phyloP scores from a whole-genome alignment of 2,888 invertebrate species.

The Apamea crenata region DNA sequence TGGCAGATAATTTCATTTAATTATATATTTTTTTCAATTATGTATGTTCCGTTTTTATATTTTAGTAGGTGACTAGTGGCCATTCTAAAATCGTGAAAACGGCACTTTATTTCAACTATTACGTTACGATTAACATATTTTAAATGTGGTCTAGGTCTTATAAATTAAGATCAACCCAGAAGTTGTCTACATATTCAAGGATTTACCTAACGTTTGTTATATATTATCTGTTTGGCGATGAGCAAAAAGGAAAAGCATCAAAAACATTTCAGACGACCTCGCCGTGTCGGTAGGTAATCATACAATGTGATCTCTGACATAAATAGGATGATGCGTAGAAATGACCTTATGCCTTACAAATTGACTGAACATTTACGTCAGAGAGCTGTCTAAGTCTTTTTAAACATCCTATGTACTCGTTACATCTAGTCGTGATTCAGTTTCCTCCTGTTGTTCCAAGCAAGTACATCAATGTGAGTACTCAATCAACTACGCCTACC shows the following conservation, averaged over 20 bases:
- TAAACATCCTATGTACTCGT: neutral
- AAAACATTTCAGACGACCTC: slow-evolving; percentile 42
- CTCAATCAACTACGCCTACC: neutral
- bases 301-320: slow-evolving; percentile 48
- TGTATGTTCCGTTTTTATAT: neutral
- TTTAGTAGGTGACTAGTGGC: neutral
- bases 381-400: neutral
- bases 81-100: neutral
- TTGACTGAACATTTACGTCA: slow-evolving; percentile 26
- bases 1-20: neutral
- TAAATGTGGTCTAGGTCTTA: neutral
- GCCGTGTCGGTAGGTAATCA: slow-evolving; percentile 36
- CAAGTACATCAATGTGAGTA: neutral
- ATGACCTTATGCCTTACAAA: slow-evolving; percentile 41
- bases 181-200: neutral
- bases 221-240: neutral
- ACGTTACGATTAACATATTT: neutral
- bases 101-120: neutral
- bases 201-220: neutral
- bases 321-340: slow-evolving; percentile 42
- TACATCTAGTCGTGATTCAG: neutral
- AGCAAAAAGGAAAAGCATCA: slow-evolving; percentile 36
- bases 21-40: neutral
- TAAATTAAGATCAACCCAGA: neutral
- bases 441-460: neutral